Base-by-base conservation (phyloP, 2,113 vertebrate species). In the Chloroceryle aenea region DNA sequence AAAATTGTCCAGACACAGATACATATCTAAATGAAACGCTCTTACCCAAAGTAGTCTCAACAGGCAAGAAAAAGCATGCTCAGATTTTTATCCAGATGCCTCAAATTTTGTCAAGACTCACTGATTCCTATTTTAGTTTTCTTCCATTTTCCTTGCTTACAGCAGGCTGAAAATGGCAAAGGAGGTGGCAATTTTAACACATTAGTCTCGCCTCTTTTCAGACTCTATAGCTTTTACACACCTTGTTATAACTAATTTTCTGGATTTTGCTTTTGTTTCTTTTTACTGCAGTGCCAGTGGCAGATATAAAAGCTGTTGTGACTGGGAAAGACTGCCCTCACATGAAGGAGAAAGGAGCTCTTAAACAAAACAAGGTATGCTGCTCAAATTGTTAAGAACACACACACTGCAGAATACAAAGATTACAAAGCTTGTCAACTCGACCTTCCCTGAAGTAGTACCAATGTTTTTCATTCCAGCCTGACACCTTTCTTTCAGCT, bases 301-400 rank as follows among this genome's bases (percentile, higher is more conserved):
- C 99, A 95, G 99, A 99, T 97, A 99, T 99, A 98, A 99, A 99
- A 98, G 99, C 99, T 77, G 98, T 99, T 95, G 98, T 99, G 98
- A 99, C 99, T 66, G 99, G 99, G 94, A 99, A 99, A 95, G 99
- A 99, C 97, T 99, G 99, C 95, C 99, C 99, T 94, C 99, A 99
- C 95, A 99, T 99, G 99, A 99, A 99, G 98, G 99, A 99, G 97
- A 99, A 99, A 97, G 99, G 99, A 97, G 99, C 99, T 96, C 99
- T 99, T 94, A 99, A 99, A 98, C 99, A 99, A 98, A 99, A 99
- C 97, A 99, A 99, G 99, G 99, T 99, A 98, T 52, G 82, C 20
- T 61, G 96, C 95, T 95, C 63, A 58, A 48, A 64, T 69, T 68
- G 10, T 50, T 89, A 27, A 8, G 30, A 55, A 62, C 34, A 17